Evolutionary conservation across 2,797 vertebrate genomes (phyloP).

Genomic region (Darevskia mixta): DNA sequence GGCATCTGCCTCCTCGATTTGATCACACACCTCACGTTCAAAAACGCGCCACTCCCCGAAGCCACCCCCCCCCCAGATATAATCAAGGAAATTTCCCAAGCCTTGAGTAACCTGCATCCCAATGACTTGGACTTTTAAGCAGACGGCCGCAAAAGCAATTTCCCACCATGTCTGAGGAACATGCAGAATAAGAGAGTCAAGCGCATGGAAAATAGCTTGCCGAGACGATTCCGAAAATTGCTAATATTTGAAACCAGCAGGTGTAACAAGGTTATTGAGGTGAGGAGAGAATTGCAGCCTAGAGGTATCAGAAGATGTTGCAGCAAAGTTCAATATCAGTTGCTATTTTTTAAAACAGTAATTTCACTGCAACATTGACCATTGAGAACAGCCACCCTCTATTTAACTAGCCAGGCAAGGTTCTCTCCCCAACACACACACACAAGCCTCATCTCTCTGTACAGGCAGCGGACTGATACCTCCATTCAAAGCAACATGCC

Average conservation of each 20-base stretch:
- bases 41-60: background rate
- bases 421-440: constrained; percentile 38
- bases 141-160: constrained; percentile 11
- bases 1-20: background rate
- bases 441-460: constrained; percentile 62
- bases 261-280: constrained; percentile 67
- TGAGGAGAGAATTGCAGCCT: constrained; percentile 65
- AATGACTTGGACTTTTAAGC: constrained; percentile 18
- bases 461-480: constrained; percentile 61
- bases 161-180: constrained; percentile 41
- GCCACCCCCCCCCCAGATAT: constrained; percentile 28
- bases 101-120: constrained; percentile 19
- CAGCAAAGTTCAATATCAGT: constrained; percentile 66
- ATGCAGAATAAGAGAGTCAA: constrained; percentile 42
- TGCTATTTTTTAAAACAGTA: constrained; percentile 64
- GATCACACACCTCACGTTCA: background rate
- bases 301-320: constrained; percentile 65
- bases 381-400: constrained; percentile 62
- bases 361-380: constrained; percentile 69
- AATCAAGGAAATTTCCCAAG: constrained; percentile 27
- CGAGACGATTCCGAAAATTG: constrained; percentile 61
- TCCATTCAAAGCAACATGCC: constrained; percentile 61
- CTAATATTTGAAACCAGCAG: constrained; percentile 68
- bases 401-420: constrained; percentile 61
- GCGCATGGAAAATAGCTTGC: constrained; percentile 54